Base-by-base conservation (phyloP, 2,797 vertebrate species). In the Takifugu ocellatus region DNA sequence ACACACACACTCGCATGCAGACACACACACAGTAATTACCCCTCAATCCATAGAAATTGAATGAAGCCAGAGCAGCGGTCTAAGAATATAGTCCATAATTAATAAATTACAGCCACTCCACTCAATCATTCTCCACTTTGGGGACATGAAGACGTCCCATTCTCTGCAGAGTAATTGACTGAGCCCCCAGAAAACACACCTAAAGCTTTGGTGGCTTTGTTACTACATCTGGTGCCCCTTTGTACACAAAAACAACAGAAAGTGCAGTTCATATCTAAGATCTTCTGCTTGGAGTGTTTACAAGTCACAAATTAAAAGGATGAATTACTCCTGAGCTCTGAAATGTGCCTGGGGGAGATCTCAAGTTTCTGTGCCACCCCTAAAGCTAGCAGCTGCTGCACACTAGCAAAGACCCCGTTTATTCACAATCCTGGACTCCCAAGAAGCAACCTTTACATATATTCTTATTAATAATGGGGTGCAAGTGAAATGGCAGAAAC, bases 291-390 rank as follows among this genome's bases (percentile, higher is more conserved):
- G 17, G 64, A 65, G 73, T 88, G 82, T 91, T 91, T 89, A 87
- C 81, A 85, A 89, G 83, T 83, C 84, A 84, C 82, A 90, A 88
- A 90, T 91, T 85, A 91, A 90, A 92, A 87, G 79, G 77, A 59
- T 74, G 78, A 84, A 86, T 89, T 85, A 81, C 88, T 89, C 82
- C 83, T 78, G 78, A 79, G 83, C 70, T 68, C 68, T 85, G 85
- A 87, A 88, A 88, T 56, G 90, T 75, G 83, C 82, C 87, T 61
- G 68, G 81, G 83, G 90, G 88, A 87, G 78, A 53, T 79, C 74
- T 91, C 80, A 61, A 51, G 67, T 84, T 80, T 72, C 79, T 0
- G 1, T 74, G 55, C 75, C 27, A 75, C 45, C 66, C 66, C 74
- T 72, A 66, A 33, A n/a, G 12, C 68, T 62, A 87, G 84, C 89